Evolutionary conservation across 2,797 vertebrate genomes (phyloP), one percentile per base, ranked within the genome.

Genomic region (Alcedo quadribrachys): DNA sequence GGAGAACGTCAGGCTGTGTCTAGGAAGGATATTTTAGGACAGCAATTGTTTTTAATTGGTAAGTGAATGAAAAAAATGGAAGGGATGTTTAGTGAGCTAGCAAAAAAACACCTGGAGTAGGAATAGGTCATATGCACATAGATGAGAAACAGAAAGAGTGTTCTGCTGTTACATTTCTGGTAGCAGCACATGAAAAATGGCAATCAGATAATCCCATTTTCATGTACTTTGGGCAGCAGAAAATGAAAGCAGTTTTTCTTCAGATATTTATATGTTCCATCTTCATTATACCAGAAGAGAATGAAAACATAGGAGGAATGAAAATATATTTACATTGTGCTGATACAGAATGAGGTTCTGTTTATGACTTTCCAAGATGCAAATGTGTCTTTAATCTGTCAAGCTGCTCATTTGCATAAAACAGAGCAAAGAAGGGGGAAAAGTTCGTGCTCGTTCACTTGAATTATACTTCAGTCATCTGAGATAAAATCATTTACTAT

Each of bases 401-500:
- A 85, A 83, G 60, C 25, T 51, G 3, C 87, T 85, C 57, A 84
- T 95, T 93, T 95, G 67, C 80, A 89, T 88, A 76, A 92, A 93
- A 84, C 81, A 65, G 20, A 84, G 84, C 25, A 60, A 89, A 81
- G 54, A 25, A 25, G 37, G 69, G 61, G 79, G 70, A 8, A 32
- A 84, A 70, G 85, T 96, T 93, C 2, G 1, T 1, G 4, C 75
- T 92, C 1, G 7, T 91, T 96, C 85, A 75, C 83, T 93, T 92
- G 85, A 85, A 89, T 93, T 92, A 21, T 76, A 86, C 87, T 92
- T 87, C 85, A 50, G 67, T 91, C 67, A 91, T 67, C 70, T 70
- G 78, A 95, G 93, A 93, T 91, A 91, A 94, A 91, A 91, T 96
- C 40, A 73, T 86, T 91, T 94, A 90, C 74, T 93, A 30, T 87